These are phyloP conservation scores for Sarcophilus harrisii DNA, from an alignment of 2,797 vertebrate species.

Conservation along the genomic window DNA sequence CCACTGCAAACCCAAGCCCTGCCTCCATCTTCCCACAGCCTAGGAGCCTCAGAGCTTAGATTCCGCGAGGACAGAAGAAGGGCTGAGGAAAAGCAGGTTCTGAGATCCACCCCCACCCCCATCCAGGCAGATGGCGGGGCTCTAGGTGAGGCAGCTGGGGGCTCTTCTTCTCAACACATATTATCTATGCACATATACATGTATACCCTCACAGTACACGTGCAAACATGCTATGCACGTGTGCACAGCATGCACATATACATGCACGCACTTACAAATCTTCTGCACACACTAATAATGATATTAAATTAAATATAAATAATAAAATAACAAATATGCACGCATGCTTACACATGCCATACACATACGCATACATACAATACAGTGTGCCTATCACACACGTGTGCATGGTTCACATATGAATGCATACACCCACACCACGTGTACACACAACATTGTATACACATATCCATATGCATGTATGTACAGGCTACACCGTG, in stretches of 20 bases:
- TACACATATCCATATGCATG: no score
- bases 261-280: background rate
- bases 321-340: no score
- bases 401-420: no score
- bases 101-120: background rate
- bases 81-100: background rate
- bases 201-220: background rate
- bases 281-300: no score
- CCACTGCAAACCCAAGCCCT: background rate
- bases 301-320: no score
- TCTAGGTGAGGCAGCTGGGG: background rate
- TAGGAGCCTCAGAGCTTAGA: background rate
- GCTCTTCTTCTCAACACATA: background rate
- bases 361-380: no score
- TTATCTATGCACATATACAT: background rate
- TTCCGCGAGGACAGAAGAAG: background rate
- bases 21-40: background rate
- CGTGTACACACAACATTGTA: no score
- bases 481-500: no score
- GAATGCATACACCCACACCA: no score
- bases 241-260: background rate
- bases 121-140: background rate
- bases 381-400: no score
- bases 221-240: no score
- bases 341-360: no score